A percentile compares a stretch with the other conserved stretches of the same genome.
These are phyloP conservation scores for Xyliphius kryptos DNA, from an alignment of 2,113 vertebrate species.

Conservation along the genomic window DNA sequence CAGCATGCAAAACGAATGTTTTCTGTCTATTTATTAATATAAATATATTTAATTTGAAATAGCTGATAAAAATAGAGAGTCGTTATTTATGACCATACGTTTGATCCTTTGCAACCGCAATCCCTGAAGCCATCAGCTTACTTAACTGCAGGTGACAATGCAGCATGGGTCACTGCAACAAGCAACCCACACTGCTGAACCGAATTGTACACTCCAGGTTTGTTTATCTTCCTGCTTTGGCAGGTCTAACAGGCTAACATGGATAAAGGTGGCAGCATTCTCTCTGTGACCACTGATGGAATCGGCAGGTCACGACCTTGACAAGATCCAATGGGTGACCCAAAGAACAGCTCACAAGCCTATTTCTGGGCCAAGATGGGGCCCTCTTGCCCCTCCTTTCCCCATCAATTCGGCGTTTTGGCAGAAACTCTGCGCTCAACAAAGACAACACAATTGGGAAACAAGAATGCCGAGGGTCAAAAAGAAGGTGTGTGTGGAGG, in stretches of 20 bases:
- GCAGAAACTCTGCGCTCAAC: slow-evolving; percentile 48
- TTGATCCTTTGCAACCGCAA: slow-evolving; percentile 17
- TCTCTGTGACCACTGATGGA: slow-evolving; percentile 60
- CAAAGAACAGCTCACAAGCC: slow-evolving; percentile 46
- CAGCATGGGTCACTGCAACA: slow-evolving; percentile 63
- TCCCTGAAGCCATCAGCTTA: slow-evolving; percentile 44
- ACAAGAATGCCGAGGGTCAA: slow-evolving; percentile 62
- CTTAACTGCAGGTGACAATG: slow-evolving; percentile 57
- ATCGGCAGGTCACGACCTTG: slow-evolving; percentile 68
- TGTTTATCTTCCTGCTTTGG: slow-evolving; percentile 72
- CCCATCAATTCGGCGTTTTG: slow-evolving; percentile 32
- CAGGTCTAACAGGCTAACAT: slow-evolving; percentile 60
- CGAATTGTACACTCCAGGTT: slow-evolving; percentile 64
- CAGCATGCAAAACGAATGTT: slow-evolving; percentile 19
- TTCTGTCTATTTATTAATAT: slow-evolving; percentile 13
- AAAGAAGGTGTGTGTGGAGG: slow-evolving; percentile 37
- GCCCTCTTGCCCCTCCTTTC: slow-evolving; percentile 16
- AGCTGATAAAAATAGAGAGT: neutral
- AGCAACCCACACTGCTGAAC: slow-evolving; percentile 66
- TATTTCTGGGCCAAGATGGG: slow-evolving; percentile 41
- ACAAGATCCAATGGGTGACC: slow-evolving; percentile 57
- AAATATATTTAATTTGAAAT: neutral
- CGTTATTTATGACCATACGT: slow-evolving; percentile 31
- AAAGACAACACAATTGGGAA: slow-evolving; percentile 66
- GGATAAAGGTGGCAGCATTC: slow-evolving; percentile 69